Conservation (phyloP, 2,797 vertebrate species). For the Propithecus perrieri region DNA sequence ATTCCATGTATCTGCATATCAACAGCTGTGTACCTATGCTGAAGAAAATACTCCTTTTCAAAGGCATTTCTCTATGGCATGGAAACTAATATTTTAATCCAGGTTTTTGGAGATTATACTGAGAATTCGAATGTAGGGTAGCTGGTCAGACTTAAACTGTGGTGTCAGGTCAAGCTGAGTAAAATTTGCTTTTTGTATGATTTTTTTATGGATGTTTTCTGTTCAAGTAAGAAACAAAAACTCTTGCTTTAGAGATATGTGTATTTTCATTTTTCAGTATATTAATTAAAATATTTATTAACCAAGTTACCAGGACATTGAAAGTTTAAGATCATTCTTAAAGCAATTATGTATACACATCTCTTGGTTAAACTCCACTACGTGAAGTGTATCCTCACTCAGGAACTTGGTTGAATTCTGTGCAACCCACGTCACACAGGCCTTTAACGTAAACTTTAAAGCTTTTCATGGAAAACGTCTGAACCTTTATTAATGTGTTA, state of each 20-base stretch:
- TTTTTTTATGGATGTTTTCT: slow-evolving; percentile 30
- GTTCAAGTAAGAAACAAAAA: not conserved
- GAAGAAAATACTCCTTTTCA: slow-evolving; percentile 54
- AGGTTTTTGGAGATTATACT: slow-evolving; percentile 56
- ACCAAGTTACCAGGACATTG: not conserved
- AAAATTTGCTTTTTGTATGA: not conserved
- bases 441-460: not conserved
- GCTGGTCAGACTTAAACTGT: not conserved
- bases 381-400: not conserved
- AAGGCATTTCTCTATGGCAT: slow-evolving; percentile 36
- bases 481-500: slow-evolving; percentile 25
- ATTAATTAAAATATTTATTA: not conserved
- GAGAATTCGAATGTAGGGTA: slow-evolving; percentile 37
- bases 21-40: slow-evolving; percentile 59
- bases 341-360: not conserved
- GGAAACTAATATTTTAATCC: slow-evolving; percentile 70
- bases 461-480: slow-evolving; percentile 27
- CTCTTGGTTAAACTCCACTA: slow-evolving; percentile 26
- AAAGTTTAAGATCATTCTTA: not conserved
- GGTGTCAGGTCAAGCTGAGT: not conserved
- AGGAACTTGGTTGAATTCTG: slow-evolving; percentile 25
- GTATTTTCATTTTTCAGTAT: not conserved
- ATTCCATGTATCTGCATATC: not conserved
- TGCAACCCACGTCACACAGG: not conserved
- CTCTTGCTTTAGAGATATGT: not conserved